Evolutionary conservation across 2,113 vertebrate genomes (phyloP).

Genomic region (Silurus glanis): DNA sequence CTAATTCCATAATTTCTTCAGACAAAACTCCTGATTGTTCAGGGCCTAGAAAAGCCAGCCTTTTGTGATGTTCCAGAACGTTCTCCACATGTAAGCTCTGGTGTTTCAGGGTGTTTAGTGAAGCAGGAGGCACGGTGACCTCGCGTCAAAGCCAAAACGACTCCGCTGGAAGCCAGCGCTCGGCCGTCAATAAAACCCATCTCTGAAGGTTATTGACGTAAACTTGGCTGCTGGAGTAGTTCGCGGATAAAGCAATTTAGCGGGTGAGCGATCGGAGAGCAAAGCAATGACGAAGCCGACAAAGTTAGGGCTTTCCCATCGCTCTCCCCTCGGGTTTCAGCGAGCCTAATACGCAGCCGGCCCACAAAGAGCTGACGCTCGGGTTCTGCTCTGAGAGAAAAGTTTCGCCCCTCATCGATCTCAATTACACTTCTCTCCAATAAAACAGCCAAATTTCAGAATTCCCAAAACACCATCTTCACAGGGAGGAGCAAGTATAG

Average conservation of each 20-base stretch:
- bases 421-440: neutral
- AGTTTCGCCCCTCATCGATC: neutral
- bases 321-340: conserved; percentile 14
- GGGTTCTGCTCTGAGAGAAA: neutral
- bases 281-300: conserved; percentile 57
- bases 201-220: conserved; percentile 63
- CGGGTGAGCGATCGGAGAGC: conserved; percentile 62
- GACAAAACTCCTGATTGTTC: neutral
- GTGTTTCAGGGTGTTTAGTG: neutral
- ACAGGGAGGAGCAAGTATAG: neutral
- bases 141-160: conserved; percentile 45
- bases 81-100: neutral
- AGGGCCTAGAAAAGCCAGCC: neutral
- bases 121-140: conserved; percentile 57
- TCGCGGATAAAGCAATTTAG: conserved; percentile 66
- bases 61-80: neutral
- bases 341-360: too few relatives aligned
- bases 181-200: conserved; percentile 54
- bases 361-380: conserved; percentile 1
- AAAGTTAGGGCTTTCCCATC: conserved; percentile 42
- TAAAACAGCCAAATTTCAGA: neutral
- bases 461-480: neutral
- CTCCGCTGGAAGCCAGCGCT: conserved; percentile 54
- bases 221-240: conserved; percentile 65
- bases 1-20: neutral